Evolutionary conservation across 2,797 vertebrate genomes (phyloP).

Genomic region (Sebastes vulpes): DNA sequence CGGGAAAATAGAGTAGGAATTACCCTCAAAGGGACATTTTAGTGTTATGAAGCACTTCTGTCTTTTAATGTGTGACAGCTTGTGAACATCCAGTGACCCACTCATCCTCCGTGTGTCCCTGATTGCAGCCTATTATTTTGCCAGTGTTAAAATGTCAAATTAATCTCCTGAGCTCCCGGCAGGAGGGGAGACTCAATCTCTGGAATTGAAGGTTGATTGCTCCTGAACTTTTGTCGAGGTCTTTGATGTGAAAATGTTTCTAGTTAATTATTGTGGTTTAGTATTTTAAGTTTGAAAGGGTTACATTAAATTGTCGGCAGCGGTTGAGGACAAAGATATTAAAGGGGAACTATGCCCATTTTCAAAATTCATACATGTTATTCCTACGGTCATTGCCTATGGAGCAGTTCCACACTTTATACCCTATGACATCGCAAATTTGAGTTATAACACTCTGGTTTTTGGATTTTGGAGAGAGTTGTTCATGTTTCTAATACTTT

Average conservation of each 20-base stretch:
- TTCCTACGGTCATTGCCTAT: no score
- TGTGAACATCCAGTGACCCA: neutral
- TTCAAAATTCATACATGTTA: no score
- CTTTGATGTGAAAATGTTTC: neutral
- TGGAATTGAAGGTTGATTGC: neutral
- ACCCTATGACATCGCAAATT: no score
- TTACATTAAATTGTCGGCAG: neutral
- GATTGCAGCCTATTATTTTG: neutral
- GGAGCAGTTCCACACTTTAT: no score
- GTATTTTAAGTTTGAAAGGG: neutral
- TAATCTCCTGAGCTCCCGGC: neutral
- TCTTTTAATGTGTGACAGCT: neutral
- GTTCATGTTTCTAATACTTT: no score
- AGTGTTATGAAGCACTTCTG: neutral
- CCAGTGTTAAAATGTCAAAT: neutral
- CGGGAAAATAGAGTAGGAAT: neutral
- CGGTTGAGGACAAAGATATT: neutral
- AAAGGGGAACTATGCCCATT: neutral
- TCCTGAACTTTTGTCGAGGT: neutral
- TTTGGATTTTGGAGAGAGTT: no score
- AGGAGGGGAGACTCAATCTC: neutral
- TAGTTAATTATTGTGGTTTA: neutral
- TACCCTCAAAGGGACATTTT: neutral
- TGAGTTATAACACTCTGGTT: no score
- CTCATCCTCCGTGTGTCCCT: neutral